These are phyloP conservation scores for Lordiphosa andalusiaca DNA, from an alignment of 2,888 invertebrate species.

Conservation along the genomic window DNA sequence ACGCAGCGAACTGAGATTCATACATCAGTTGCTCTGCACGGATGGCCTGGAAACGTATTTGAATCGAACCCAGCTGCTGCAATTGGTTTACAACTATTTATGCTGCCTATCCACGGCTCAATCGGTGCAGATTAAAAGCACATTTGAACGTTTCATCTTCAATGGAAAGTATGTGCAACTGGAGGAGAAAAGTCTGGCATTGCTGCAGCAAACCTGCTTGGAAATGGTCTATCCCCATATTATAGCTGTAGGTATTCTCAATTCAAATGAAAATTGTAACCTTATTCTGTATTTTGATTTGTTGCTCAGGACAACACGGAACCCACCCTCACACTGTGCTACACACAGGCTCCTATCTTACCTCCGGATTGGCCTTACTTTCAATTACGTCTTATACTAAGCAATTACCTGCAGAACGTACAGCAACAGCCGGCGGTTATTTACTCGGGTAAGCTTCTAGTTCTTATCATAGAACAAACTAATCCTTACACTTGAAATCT, in stretches of 20 bases:
- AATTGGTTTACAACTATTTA: constrained; percentile 83
- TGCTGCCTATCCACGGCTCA: constrained; percentile 84
- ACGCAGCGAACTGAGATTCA: constrained; percentile 83
- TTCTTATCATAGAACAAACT: neutral
- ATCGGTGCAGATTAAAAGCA: constrained; percentile 82
- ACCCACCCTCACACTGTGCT: constrained; percentile 81
- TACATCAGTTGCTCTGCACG: constrained; percentile 74
- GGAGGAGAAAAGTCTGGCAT: constrained; percentile 81
- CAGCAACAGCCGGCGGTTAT: constrained; percentile 57
- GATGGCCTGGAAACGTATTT: constrained; percentile 70
- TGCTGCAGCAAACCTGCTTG: constrained; percentile 82
- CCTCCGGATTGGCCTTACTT: constrained; percentile 91
- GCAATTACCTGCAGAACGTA: constrained; percentile 75
- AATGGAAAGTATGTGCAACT: constrained; percentile 82
- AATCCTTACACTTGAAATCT: neutral
- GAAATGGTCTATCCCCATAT: constrained; percentile 80
- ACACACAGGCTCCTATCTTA: constrained; percentile 85
- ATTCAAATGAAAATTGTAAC: neutral
- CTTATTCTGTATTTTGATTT: neutral
- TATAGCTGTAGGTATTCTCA: constrained; percentile 64
- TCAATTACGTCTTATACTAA: constrained; percentile 82
- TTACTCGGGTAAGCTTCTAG: constrained; percentile 47
- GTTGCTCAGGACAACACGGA: constrained; percentile 72
- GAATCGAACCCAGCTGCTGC: constrained; percentile 62
- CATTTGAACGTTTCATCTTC: constrained; percentile 84